Evolutionary conservation across 1,140 invertebrate genomes (phyloP), one percentile per base, ranked within the genome.

Genomic region (Drosophila rhopaloa): DNA sequence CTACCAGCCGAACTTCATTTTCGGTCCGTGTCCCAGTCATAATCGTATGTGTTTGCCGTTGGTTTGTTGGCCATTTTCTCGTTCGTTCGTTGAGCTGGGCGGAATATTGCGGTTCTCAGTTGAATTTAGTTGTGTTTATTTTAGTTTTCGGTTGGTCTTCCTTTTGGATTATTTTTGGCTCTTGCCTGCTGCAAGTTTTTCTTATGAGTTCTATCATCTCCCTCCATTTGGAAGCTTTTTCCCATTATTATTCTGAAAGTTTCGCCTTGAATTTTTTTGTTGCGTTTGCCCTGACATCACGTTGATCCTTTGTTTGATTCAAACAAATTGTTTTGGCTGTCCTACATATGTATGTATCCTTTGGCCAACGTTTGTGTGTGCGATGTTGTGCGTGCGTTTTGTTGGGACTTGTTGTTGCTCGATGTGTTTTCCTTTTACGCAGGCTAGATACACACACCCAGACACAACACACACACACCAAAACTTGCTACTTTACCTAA

Each of bases 401-500:
- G 38, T 57, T 68, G 61, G 47, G 65, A 51, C 43, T 71, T 71
- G 67, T 60, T 75, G 67, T 76, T 74, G 41, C 37, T 62, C 63
- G 55, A 72, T 67, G 50, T 68, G 13, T 62, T 61, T 59, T 77
- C 44, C 38, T 60, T 71, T 77, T 78, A 47, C 48, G 50, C 41
- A 50, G 53, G 48, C 76, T 76, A 59, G 24, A 65, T 43, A 61
- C 47, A 76, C 29, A 61, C 11, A 35, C 53, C 48, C 37, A 62
- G 38, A 27, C 38, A 81, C 38, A 37, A 11, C 24, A 35, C 40
- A 46, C 38, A 61, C 51, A 76, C 43, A 58, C 54, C 59, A 27
- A 76, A 38, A 70, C 59, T 70, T 77, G 73, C 67, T 71, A 77
- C 54, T 76, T 79, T 74, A 88, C 67, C 60, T 83, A 81, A 88